A percentile compares a stretch with the other conserved stretches of the same genome.
phyloP scores from a whole-genome alignment of 2,888 invertebrate species.

The Dicranocentrus wangi region DNA sequence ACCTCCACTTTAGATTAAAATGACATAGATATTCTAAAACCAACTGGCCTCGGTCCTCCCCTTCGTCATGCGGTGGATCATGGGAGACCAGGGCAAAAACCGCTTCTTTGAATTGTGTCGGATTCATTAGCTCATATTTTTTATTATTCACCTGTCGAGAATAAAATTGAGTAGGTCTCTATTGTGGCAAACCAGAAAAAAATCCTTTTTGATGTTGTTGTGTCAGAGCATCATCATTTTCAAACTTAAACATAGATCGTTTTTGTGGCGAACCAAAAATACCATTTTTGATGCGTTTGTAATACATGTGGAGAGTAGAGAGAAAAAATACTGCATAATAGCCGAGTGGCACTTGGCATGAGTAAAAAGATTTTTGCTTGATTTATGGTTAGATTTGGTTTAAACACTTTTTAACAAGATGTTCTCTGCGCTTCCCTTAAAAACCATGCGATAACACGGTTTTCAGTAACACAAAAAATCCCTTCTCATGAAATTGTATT shows the following conservation, averaged over 20 bases:
- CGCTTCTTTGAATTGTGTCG: too few species aligned
- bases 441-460: constrained; percentile 1
- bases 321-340: not conserved
- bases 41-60: too few species aligned
- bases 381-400: constrained; percentile 21
- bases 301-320: not conserved
- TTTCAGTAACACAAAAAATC: not conserved
- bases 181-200: constrained; percentile 9
- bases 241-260: not conserved
- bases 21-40: too few species aligned
- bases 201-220: constrained; percentile 2
- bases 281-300: not conserved
- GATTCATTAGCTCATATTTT: too few species aligned
- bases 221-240: not conserved
- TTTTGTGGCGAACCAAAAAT: constrained; percentile 18
- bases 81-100: too few species aligned
- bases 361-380: constrained; percentile 4
- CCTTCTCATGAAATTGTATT: constrained; percentile 1
- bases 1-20: too few species aligned
- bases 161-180: not conserved
- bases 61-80: too few species aligned
- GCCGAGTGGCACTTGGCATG: not conserved
- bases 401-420: constrained; percentile 12
- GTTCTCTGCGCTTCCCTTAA: not conserved
- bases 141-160: too few species aligned